Percentiles rank a stretch among this genome's conserved stretches.
Evolutionary conservation across 2,797 vertebrate species (phyloP).

Genomic region (Spheniscus humboldti): DNA sequence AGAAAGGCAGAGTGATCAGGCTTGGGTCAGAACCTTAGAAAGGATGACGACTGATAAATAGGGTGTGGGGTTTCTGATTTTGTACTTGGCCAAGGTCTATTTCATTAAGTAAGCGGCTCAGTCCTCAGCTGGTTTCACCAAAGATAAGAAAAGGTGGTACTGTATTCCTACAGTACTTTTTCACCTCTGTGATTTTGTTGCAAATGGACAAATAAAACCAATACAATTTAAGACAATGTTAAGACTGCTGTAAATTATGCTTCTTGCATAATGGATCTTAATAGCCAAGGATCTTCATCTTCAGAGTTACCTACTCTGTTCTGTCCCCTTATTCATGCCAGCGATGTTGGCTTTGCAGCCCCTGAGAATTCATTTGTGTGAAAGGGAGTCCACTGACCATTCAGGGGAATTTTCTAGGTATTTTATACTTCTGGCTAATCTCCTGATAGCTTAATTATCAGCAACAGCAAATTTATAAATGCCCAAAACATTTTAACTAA

Average conservation of each 20-base stretch:
- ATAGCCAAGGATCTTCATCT: neutral
- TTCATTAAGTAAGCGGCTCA: neutral
- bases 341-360: neutral
- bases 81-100: neutral
- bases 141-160: neutral
- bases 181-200: neutral
- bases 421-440: neutral
- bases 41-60: neutral
- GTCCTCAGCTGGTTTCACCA: neutral
- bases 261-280: neutral
- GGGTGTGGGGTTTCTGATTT: neutral
- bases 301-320: neutral
- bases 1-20: neutral
- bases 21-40: neutral
- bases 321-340: neutral
- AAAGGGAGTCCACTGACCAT: neutral
- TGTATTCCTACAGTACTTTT: neutral
- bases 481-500: neutral
- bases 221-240: neutral
- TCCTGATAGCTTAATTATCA: neutral
- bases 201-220: neutral
- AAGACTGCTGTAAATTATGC: neutral
- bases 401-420: neutral
- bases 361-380: neutral
- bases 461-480: conserved; percentile 2